Evolutionary conservation across 2,113 vertebrate species (phyloP).

Genomic region (Miniopterus natalensis): DNA sequence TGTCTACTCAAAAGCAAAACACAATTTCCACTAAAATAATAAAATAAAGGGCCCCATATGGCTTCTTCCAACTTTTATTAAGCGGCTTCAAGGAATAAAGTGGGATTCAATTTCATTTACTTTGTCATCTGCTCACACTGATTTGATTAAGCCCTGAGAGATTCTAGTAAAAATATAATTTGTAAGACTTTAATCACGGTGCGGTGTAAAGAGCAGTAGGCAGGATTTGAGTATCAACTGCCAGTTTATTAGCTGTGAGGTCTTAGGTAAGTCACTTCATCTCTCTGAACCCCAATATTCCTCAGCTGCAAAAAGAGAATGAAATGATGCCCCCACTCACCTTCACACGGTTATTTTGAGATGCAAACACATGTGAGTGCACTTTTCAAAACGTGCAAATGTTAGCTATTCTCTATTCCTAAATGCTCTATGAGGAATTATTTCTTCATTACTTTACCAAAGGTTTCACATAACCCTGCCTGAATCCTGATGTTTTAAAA

Average conservation of each 20-base stretch:
- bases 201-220: not conserved
- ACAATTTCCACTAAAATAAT: constrained; percentile 34
- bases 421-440: not conserved
- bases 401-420: constrained; percentile 40
- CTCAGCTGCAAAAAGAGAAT: not conserved
- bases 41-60: not conserved
- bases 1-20: not conserved
- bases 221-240: constrained; percentile 23
- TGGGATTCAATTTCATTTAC: constrained; percentile 53
- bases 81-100: constrained; percentile 49
- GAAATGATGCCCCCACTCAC: not conserved
- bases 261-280: constrained; percentile 46
- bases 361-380: constrained; percentile 16
- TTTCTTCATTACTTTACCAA: not conserved
- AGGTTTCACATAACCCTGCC: not conserved
- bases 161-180: constrained; percentile 50
- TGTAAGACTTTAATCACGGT: constrained; percentile 53
- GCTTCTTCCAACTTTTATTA: not conserved
- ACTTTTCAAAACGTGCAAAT: constrained; percentile 16
- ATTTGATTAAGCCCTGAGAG: constrained; percentile 59
- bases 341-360: constrained; percentile 22
- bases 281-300: constrained; percentile 33
- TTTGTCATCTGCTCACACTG: constrained; percentile 56
- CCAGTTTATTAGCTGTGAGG: constrained; percentile 46
- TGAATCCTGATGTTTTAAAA: constrained; percentile 43